phyloP scores from a whole-genome alignment of 2,113 vertebrate genomes.

The Fukomys damarensis region DNA sequence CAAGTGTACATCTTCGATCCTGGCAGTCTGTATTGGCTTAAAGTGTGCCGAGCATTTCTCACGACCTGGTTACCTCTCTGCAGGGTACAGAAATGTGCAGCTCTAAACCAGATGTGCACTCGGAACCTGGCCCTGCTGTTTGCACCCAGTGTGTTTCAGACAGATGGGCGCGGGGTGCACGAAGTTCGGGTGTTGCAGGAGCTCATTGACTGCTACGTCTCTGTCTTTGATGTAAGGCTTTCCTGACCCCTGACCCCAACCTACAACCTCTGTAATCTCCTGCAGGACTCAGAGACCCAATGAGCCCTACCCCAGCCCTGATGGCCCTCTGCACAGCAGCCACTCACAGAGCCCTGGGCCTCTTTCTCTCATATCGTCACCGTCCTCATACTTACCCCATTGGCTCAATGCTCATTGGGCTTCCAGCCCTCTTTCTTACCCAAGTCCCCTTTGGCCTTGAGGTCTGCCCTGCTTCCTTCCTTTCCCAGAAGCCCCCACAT shows the following conservation, averaged over 20 bases:
- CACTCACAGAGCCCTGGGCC: neutral
- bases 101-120: slow-evolving; percentile 98
- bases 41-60: neutral
- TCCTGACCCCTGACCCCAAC: neutral
- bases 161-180: slow-evolving; percentile 95
- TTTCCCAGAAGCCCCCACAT: neutral
- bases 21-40: neutral
- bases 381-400: neutral
- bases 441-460: neutral
- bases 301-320: neutral
- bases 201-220: slow-evolving; percentile 95
- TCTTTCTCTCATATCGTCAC: neutral
- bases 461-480: neutral
- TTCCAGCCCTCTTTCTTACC: neutral
- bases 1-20: neutral
- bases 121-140: slow-evolving; percentile 97
- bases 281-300: neutral
- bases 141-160: slow-evolving; percentile 98
- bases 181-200: slow-evolving; percentile 98
- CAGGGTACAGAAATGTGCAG: slow-evolving; percentile 97
- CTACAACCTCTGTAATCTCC: neutral
- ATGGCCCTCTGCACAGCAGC: neutral
- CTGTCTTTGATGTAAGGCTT: slow-evolving; percentile 94
- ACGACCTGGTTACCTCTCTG: neutral
- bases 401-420: neutral